These are phyloP conservation scores for Lasiommata megera DNA, from an alignment of 2,888 invertebrate species.

Conservation along the genomic window DNA sequence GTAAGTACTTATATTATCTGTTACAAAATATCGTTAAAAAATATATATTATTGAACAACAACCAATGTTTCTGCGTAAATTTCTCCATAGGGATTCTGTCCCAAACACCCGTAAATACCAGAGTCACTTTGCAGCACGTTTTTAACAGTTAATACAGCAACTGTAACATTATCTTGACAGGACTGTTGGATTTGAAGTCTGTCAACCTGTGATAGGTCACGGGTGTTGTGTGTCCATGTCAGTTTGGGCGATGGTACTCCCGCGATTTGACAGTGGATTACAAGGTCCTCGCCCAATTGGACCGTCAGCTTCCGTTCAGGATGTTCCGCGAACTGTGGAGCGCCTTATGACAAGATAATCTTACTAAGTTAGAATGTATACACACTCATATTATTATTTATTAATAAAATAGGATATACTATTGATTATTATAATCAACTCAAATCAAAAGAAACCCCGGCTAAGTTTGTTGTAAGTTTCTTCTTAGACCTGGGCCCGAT, in stretches of 20 bases:
- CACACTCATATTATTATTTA: too few species aligned
- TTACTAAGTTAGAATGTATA: too few species aligned
- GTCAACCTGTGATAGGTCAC: constrained; percentile 39
- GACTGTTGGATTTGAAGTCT: constrained; percentile 31
- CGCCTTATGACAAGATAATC: constrained; percentile 41
- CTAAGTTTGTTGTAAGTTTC: too few species aligned
- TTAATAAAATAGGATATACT: too few species aligned
- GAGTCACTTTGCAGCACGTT: constrained; percentile 47
- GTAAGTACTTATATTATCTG: too few species aligned
- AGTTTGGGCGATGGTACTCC: constrained; percentile 47
- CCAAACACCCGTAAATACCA: constrained; percentile 64
- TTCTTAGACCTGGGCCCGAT: too few species aligned
- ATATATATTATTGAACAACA: constrained; percentile 22
- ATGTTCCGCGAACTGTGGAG: constrained; percentile 46
- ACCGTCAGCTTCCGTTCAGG: constrained; percentile 41
- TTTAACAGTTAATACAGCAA: constrained; percentile 49
- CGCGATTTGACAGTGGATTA: constrained; percentile 51
- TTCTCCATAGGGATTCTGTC: constrained; percentile 48
- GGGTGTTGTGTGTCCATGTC: constrained; percentile 53
- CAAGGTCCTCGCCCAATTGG: constrained; percentile 48
- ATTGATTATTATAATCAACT: background rate
- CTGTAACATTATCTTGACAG: constrained; percentile 26
- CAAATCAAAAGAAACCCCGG: too few species aligned
- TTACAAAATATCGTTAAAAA: too few species aligned
- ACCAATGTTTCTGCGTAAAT: constrained; percentile 49